Conservation (phyloP, 2,888 invertebrate species). For the Lasioglossum calceatum region DNA sequence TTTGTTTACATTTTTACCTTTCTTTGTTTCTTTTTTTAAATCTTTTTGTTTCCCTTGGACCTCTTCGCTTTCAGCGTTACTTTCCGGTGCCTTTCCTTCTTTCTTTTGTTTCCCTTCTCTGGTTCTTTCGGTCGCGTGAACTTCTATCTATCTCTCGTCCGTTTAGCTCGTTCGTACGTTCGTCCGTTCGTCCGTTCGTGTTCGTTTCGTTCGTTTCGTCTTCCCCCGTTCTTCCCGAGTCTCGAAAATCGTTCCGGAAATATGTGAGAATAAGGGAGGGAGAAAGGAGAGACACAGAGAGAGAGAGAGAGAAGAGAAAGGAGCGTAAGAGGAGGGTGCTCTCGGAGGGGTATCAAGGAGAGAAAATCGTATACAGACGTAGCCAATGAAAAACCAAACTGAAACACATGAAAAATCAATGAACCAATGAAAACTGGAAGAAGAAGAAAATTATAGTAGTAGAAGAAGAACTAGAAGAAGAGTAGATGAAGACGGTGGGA, state of each 20-base stretch:
- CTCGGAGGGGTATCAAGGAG: constrained; percentile 34
- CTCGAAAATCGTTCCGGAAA: constrained; percentile 59
- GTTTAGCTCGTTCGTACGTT: constrained; percentile 7
- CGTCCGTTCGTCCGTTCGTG: not conserved
- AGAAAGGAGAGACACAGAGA: constrained; percentile 54
- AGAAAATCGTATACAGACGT: constrained; percentile 65
- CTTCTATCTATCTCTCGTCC: constrained; percentile 23
- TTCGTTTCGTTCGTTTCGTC: constrained; percentile 47
- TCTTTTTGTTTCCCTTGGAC: constrained; percentile 25
- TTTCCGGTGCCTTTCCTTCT: constrained; percentile 22
- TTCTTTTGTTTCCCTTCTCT: constrained; percentile 31
- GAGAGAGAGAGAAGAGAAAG: constrained; percentile 68
- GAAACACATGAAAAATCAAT: constrained; percentile 10
- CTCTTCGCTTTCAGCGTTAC: constrained; percentile 34
- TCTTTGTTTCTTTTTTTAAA: not conserved
- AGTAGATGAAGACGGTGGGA: constrained; percentile 23
- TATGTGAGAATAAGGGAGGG: constrained; percentile 62
- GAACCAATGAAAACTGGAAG: not conserved
- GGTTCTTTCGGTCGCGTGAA: constrained; percentile 1
- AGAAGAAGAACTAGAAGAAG: not conserved
- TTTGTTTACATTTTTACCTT: not conserved
- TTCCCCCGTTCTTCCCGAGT: constrained; percentile 54
- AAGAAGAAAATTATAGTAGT: not conserved
- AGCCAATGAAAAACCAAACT: constrained; percentile 47
- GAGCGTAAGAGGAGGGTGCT: constrained; percentile 60